Evolutionary conservation across 2,797 vertebrate genomes (phyloP), one percentile per base, ranked within the genome.

Genomic region (Lacerta bilineata): DNA sequence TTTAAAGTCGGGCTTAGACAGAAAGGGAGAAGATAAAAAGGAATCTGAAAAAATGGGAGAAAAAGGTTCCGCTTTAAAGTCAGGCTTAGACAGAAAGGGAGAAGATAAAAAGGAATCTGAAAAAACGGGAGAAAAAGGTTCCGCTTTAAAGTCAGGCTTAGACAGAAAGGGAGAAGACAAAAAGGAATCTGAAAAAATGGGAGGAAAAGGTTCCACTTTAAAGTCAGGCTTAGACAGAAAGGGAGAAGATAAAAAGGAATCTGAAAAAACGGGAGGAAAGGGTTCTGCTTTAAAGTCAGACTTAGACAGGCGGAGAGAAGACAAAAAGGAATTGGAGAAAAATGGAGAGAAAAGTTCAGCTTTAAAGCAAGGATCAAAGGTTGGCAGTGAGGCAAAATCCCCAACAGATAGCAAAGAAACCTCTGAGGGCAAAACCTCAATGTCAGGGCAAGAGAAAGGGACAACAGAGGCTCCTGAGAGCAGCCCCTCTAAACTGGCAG

Each of bases 261-360:
- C 61, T 76, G 83, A 77, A 27, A 89, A 72, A 81, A 76, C 91
- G 94, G 59, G 1, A 86, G 93, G 87, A 46, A 94, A 90, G 29
- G 20, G 27, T 20, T 85, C 90, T 18, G 46, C 68, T 86, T 77
- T 72, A 75, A 92, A 87, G 55, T 55, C 59, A 18, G 39, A 8
- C 36, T 82, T 55, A 46, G 29, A 76, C 4, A 68, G 69, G 46
- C 93, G 88, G 91, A 85, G 55, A 83, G 17, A 83, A 36, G 72
- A 83, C 80, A 88, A 72, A 76, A 86, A 87, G 71, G 80, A 84
- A 87, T 33, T 74, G 27, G 80, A 39, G 7, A 89, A 68, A 85
- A 84, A 89, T 94, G 59, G 1, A 88, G 93, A 87, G 59, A 94
- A 90, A 59, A 20, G 46, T n/a, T 90, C 86, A 17, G 33, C 64